Conservation (phyloP, 2,888 invertebrate genomes). For the Apamea monoglypha region DNA sequence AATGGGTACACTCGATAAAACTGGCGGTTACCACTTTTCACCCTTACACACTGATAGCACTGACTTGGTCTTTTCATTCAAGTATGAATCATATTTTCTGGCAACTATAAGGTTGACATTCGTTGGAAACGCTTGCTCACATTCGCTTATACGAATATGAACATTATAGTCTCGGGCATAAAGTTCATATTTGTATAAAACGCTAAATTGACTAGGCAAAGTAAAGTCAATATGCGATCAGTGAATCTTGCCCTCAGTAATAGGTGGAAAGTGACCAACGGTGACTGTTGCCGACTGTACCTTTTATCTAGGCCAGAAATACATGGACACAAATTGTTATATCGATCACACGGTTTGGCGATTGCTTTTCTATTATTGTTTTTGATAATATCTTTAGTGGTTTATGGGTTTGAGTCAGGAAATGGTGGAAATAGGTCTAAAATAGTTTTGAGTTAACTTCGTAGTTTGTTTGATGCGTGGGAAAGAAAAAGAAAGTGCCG, state of each 20-base stretch:
- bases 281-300: conserved; percentile 9
- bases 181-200: not conserved
- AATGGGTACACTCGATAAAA: conserved; percentile 14
- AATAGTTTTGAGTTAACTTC: not conserved
- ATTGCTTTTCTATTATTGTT: conserved; percentile 18
- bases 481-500: not conserved
- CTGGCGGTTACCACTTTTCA: not conserved
- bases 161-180: not conserved
- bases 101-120: not conserved
- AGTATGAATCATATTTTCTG: not conserved
- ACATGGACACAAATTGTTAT: conserved; percentile 19
- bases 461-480: not conserved
- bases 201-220: not conserved
- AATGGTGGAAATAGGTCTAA: not conserved
- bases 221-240: not conserved
- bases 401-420: not conserved
- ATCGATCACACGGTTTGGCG: conserved; percentile 26
- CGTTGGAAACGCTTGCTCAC: not conserved
- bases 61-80: too few relatives aligned
- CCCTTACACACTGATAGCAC: not conserved
- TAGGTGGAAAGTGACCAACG: conserved; percentile 5
- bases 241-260: not conserved
- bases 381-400: conserved; percentile 25
- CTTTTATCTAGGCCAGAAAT: conserved; percentile 17
- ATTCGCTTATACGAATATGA: not conserved